Evolutionary conservation across 2,113 vertebrate species (phyloP), one percentile per base, ranked within the genome.

Genomic region (Henicopernis longicauda): DNA sequence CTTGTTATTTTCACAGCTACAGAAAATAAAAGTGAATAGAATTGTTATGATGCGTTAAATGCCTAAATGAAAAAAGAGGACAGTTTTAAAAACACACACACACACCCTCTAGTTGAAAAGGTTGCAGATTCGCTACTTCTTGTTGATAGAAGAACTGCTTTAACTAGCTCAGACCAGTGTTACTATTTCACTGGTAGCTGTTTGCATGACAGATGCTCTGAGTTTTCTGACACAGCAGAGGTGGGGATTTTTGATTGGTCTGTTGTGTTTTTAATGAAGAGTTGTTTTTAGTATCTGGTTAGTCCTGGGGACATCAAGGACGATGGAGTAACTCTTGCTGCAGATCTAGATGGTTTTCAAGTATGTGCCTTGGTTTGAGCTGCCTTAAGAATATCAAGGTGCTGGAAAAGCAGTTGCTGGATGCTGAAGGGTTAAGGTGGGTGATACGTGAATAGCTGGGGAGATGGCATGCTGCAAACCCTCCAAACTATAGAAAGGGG

Each of bases 81-180:
- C 3, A 12, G 12, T 29, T 77, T 73, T 40, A 11, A 69, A 74
- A 45, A 9, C 10, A 6, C 11, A 27, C 26, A 4, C 50, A 0
- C 16, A 5, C 52, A 1, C 9, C 3, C 12, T 0, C 9, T 1
- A 22, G 7, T 0, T 49, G 57, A 49, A 63, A 67, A 13, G 12
- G 2, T 3, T 9, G 1, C n/a, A 17, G 42, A 32, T 50, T 16
- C 14, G 16, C 6, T 18, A 1, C 20, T 31, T 1, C 3, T 21
- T 72, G 32, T 32, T 42, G 47, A 32, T 45, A 32, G 44, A 61
- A 65, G 50, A 52, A 5, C 22, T 38, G 20, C 32, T 63, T 38
- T 32, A 31, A 4, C 44, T 11, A n/a, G 26, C 71, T 70, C 49
- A 2, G 27, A 42, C 7, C 59, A 21, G 23, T 1, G n/a, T 21